A percentile compares a stretch with the other conserved stretches of the same genome.
These are phyloP conservation scores for Anas georgica DNA, from an alignment of 2,797 vertebrate species.

Conservation along the genomic window DNA sequence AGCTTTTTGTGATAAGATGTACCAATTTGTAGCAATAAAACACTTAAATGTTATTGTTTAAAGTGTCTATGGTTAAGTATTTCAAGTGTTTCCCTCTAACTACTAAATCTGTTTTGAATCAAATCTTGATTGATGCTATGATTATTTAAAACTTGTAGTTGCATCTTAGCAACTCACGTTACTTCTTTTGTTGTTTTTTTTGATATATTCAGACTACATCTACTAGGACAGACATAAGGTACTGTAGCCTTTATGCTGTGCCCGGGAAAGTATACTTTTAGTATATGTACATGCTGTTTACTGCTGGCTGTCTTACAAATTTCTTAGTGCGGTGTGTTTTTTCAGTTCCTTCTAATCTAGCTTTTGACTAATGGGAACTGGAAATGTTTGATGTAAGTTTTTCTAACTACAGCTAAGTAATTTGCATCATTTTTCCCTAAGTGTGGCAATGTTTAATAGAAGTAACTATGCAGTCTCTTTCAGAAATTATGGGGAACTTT, in stretches of 20 bases:
- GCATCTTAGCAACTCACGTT: neutral
- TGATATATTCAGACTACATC: neutral
- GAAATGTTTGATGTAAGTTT: neutral
- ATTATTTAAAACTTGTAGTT: neutral
- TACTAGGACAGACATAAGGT: neutral
- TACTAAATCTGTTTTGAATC: neutral
- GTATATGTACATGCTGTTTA: neutral
- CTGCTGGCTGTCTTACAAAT: neutral
- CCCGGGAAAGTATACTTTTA: neutral
- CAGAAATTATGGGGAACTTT: neutral
- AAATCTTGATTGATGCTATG: neutral
- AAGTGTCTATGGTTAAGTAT: neutral
- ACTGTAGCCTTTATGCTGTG: neutral
- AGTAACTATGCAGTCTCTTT: neutral
- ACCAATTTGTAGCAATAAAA: slow-evolving; percentile 82
- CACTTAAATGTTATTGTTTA: slow-evolving; percentile 48
- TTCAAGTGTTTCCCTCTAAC: neutral
- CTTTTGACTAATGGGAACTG: neutral
- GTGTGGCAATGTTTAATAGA: neutral
- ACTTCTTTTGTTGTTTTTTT: neutral
- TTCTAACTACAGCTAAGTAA: neutral
- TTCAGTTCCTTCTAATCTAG: neutral
- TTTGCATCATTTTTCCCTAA: neutral
- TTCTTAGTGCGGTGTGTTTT: neutral
- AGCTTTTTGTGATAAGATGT: slow-evolving; percentile 76